Conservation (phyloP, 2,797 vertebrate genomes). For the Pampus argenteus region DNA sequence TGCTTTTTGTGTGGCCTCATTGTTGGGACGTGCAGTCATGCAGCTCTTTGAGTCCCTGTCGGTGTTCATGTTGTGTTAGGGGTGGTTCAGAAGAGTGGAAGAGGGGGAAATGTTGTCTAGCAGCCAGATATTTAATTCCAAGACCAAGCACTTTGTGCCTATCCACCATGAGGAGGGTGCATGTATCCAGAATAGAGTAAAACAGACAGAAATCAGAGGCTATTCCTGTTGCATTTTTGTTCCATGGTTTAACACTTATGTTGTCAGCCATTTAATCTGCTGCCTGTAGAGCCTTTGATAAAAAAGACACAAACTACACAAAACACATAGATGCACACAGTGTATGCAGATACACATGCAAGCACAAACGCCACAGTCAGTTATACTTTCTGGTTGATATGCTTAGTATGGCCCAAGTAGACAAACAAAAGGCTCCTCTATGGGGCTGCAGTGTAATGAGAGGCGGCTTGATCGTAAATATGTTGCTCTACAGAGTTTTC, state of each 20-base stretch:
- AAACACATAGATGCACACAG: slow-evolving; percentile 48
- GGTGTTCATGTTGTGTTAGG: slow-evolving; percentile 75
- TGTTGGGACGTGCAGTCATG: slow-evolving; percentile 85
- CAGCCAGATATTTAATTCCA: slow-evolving; percentile 75
- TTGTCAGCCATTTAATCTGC: slow-evolving; percentile 69
- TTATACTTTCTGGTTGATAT: slow-evolving; percentile 78
- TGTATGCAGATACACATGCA: slow-evolving; percentile 43
- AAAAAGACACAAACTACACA: slow-evolving; percentile 55
- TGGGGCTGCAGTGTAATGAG: slow-evolving; percentile 85
- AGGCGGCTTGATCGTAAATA: slow-evolving; percentile 84
- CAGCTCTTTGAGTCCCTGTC: slow-evolving; percentile 76
- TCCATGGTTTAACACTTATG: slow-evolving; percentile 43
- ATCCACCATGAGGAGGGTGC: slow-evolving; percentile 47
- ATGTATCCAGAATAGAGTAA: slow-evolving; percentile 55
- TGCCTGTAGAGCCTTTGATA: slow-evolving; percentile 78
- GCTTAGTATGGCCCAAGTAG: slow-evolving; percentile 75
- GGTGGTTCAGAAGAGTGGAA: slow-evolving; percentile 67
- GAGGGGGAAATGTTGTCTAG: slow-evolving; percentile 66
- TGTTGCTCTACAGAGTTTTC: slow-evolving; percentile 84
- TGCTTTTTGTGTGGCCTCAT: slow-evolving; percentile 83
- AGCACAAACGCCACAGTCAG: slow-evolving; percentile 66
- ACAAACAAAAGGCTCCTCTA: slow-evolving; percentile 87
- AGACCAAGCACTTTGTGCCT: slow-evolving; percentile 65
- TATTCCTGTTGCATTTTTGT: slow-evolving; percentile 36
- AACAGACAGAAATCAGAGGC: slow-evolving; percentile 39